Conservation (phyloP, 1,140 invertebrate genomes). For the Brachionus rubens region DNA sequence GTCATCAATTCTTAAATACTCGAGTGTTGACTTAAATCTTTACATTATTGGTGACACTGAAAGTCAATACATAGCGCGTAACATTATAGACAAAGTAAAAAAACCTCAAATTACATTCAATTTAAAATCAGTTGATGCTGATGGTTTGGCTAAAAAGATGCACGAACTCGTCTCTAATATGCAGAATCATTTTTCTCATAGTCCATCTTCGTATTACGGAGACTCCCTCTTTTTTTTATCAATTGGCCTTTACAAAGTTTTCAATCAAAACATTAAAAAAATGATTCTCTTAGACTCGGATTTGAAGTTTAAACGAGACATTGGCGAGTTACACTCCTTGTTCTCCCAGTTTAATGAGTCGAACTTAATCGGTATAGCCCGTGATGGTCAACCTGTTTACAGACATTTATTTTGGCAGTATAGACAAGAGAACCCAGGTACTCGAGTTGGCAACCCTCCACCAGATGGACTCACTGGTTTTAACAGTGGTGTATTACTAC, state of each 20-base stretch:
- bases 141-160: slow-evolving; percentile 65
- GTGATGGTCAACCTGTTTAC: slow-evolving; percentile 77
- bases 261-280: slow-evolving; percentile 63
- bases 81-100: slow-evolving; percentile 62
- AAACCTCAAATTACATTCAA: slow-evolving; percentile 54
- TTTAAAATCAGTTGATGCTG: slow-evolving; percentile 66
- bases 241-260: slow-evolving; percentile 70
- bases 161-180: slow-evolving; percentile 68
- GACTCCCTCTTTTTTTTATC: slow-evolving; percentile 78
- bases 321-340: slow-evolving; percentile 68
- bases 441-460: slow-evolving; percentile 65
- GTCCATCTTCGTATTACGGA: slow-evolving; percentile 75
- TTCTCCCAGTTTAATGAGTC: slow-evolving; percentile 67
- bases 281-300: slow-evolving; percentile 77
- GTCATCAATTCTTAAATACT: slow-evolving; percentile 63
- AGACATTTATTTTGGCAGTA: slow-evolving; percentile 72
- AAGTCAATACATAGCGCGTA: slow-evolving; percentile 66
- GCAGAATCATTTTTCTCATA: slow-evolving; percentile 73
- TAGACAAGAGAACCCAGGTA: slow-evolving; percentile 65
- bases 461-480: slow-evolving; percentile 70
- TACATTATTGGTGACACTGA: slow-evolving; percentile 69
- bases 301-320: slow-evolving; percentile 71
- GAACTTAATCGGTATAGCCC: slow-evolving; percentile 72
- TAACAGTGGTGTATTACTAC: slow-evolving; percentile 75
- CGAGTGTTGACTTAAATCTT: slow-evolving; percentile 64